These are phyloP conservation scores for Scleropages formosus DNA, from an alignment of 2,797 vertebrate species.

Conservation along the genomic window DNA sequence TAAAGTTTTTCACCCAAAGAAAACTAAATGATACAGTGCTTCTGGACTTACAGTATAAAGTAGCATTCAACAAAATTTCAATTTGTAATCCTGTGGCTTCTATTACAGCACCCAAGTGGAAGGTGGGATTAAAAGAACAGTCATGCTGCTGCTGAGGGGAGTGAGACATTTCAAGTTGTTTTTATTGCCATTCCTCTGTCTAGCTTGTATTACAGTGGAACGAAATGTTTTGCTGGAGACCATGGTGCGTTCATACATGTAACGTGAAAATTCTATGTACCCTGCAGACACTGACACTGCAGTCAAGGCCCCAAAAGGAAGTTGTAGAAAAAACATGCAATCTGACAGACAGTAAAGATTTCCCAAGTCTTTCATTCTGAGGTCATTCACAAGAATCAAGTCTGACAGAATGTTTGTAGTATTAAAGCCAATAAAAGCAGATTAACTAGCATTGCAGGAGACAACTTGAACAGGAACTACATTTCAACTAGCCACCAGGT, in stretches of 20 bases:
- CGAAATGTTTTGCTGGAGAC: too few relatives aligned
- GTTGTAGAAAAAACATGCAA: not conserved
- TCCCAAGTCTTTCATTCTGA: too few relatives aligned
- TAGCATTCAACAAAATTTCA: not conserved
- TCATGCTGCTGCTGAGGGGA: too few relatives aligned
- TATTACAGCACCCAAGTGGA: too few relatives aligned
- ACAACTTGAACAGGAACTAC: not conserved
- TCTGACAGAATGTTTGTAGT: not conserved
- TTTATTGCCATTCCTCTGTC: too few relatives aligned
- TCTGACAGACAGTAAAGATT: not conserved
- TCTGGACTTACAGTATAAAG: slow-evolving; percentile 7
- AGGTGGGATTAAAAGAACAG: too few relatives aligned
- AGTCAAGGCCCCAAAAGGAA: not conserved
- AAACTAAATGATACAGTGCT: not conserved
- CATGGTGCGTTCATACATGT: too few relatives aligned
- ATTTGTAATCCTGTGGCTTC: not conserved
- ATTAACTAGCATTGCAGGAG: not conserved
- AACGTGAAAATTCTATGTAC: not conserved
- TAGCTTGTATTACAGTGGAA: too few relatives aligned
- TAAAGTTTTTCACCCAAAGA: too few relatives aligned
- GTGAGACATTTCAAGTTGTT: too few relatives aligned
- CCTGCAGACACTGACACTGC: not conserved
- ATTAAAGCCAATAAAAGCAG: not conserved
- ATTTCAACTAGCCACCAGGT: slow-evolving; percentile 13
- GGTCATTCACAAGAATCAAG: too few relatives aligned